These are phyloP conservation scores for Rhinella marina DNA, from an alignment of 2,797 vertebrate species.

Conservation along the genomic window DNA sequence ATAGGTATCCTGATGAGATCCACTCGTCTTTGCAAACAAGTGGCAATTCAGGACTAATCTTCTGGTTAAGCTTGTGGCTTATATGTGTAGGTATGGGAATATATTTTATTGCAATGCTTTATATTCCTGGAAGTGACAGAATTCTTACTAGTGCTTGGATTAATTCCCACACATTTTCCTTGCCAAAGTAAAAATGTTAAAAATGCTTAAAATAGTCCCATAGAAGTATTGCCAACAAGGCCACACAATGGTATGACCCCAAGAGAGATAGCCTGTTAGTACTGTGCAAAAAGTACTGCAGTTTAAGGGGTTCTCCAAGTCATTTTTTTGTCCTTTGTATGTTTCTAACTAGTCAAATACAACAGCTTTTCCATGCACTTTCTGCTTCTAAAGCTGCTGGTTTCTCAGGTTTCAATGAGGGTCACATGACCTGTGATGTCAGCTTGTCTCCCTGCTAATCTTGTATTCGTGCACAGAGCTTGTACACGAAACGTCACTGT, in stretches of 20 bases:
- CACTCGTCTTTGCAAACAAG: not conserved
- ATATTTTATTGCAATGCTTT: not conserved
- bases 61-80: not conserved
- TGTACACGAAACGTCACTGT: too few species aligned
- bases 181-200: not conserved
- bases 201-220: not conserved
- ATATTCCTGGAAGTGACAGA: not conserved
- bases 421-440: too few species aligned
- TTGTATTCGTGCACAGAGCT: too few species aligned
- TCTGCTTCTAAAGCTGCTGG: too few species aligned
- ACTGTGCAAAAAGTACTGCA: not conserved
- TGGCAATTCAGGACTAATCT: not conserved
- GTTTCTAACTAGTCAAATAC: too few species aligned
- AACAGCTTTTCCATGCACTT: too few species aligned
- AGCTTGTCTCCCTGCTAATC: too few species aligned
- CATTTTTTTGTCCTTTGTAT: too few species aligned
- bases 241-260: not conserved
- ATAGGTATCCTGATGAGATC: not conserved
- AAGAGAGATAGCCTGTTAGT: not conserved
- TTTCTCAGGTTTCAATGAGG: too few species aligned
- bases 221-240: not conserved
- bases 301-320: too few species aligned
- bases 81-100: not conserved
- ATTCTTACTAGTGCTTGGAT: not conserved
- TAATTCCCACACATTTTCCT: not conserved